phyloP scores from a whole-genome alignment of 2,113 vertebrate species.

The Australoheros scitulus region DNA sequence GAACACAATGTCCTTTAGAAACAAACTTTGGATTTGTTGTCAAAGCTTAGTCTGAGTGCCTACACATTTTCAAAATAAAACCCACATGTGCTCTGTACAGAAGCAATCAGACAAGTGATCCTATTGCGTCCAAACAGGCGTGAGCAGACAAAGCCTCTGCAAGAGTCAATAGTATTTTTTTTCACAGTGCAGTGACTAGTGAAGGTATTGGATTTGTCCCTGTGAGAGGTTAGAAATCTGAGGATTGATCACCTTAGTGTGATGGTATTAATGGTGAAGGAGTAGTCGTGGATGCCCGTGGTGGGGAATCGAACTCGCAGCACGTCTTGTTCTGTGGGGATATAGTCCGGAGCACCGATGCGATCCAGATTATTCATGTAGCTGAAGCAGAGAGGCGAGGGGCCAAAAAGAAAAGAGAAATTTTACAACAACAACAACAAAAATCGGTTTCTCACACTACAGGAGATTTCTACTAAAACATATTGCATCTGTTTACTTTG shows the following conservation, averaged over 20 bases:
- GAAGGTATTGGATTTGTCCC: slow-evolving; percentile 25
- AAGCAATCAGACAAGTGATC: slow-evolving; percentile 38
- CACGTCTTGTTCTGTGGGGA: slow-evolving; percentile 89
- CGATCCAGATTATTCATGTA: slow-evolving; percentile 87
- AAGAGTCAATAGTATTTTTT: slow-evolving; percentile 20
- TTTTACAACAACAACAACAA: background rate
- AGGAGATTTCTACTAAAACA: background rate
- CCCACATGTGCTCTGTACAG: slow-evolving; percentile 7
- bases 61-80: slow-evolving; percentile 30
- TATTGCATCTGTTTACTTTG: slow-evolving; percentile 16
- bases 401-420: background rate
- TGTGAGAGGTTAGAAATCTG: slow-evolving; percentile 25
- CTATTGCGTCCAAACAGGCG: background rate
- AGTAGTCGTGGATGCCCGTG: slow-evolving; percentile 90
- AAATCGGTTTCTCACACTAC: background rate
- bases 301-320: slow-evolving; percentile 90
- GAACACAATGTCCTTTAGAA: background rate
- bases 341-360: slow-evolving; percentile 78
- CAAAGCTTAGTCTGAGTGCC: background rate
- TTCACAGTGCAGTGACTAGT: slow-evolving; percentile 35
- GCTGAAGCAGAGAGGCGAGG: slow-evolving; percentile 64
- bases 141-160: slow-evolving; percentile 44
- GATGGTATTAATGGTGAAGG: slow-evolving; percentile 86
- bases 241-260: slow-evolving; percentile 82
- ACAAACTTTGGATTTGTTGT: background rate